Percentiles rank a stretch among this genome's conserved stretches.
Evolutionary conservation across 2,797 vertebrate genomes (phyloP).

Genomic region (Pangasius macronema): DNA sequence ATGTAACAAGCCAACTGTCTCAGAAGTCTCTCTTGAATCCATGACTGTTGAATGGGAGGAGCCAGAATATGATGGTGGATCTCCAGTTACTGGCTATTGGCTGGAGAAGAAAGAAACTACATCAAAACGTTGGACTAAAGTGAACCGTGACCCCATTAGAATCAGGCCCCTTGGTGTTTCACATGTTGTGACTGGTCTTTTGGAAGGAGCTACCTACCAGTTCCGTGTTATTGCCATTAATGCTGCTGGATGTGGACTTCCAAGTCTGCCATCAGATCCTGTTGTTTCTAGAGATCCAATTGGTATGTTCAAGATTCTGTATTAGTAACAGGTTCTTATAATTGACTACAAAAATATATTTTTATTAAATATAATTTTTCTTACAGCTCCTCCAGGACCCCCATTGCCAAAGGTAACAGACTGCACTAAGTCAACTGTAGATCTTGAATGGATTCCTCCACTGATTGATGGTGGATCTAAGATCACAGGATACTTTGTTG

Average conservation of each 20-base stretch:
- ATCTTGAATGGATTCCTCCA: slow-evolving; percentile 94
- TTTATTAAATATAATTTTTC: neutral
- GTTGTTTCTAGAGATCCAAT: slow-evolving; percentile 90
- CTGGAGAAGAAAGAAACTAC: slow-evolving; percentile 95
- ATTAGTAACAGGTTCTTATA: neutral
- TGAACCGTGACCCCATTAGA: slow-evolving; percentile 88
- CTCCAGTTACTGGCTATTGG: slow-evolving; percentile 90
- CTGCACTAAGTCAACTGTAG: slow-evolving; percentile 94
- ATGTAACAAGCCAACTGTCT: slow-evolving; percentile 93
- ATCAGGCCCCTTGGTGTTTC: slow-evolving; percentile 90
- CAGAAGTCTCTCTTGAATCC: slow-evolving; percentile 86
- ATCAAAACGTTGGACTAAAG: slow-evolving; percentile 90
- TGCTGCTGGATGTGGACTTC: slow-evolving; percentile 89
- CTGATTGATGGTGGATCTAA: slow-evolving; percentile 91
- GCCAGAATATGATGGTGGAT: slow-evolving; percentile 94
- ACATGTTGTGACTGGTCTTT: slow-evolving; percentile 85
- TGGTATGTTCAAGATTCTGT: slow-evolving; percentile 72
- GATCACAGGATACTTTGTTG: slow-evolving; percentile 93
- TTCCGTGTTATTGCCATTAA: slow-evolving; percentile 93
- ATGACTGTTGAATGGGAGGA: slow-evolving; percentile 98
- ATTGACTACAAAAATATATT: neutral
- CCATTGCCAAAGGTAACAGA: slow-evolving; percentile 93
- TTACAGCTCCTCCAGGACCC: slow-evolving; percentile 89
- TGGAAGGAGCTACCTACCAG: slow-evolving; percentile 90
- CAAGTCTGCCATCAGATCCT: slow-evolving; percentile 92